These are phyloP conservation scores for Leptothorax acervorum DNA, from an alignment of 2,888 invertebrate genomes.

Conservation along the genomic window DNA sequence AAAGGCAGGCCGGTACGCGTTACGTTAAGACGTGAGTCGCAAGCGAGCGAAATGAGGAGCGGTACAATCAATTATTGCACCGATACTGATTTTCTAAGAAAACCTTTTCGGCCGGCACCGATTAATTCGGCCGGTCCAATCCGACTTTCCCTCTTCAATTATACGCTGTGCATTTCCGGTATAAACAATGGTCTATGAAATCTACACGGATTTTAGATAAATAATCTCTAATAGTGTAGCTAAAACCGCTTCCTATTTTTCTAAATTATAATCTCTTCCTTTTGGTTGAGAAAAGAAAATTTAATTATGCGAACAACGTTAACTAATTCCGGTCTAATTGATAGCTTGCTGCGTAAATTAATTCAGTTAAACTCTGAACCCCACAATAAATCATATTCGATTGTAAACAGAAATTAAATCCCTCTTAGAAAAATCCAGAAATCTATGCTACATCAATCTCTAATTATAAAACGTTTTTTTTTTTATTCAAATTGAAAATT, in stretches of 20 bases:
- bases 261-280: neutral
- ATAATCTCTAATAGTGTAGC: neutral
- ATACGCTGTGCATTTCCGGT: neutral
- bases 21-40: conserved; percentile 43
- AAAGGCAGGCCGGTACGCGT: conserved; percentile 60
- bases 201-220: neutral
- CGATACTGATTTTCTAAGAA: neutral
- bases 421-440: neutral
- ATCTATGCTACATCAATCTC: neutral
- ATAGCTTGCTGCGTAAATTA: neutral
- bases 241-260: neutral
- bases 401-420: neutral
- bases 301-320: neutral
- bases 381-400: neutral
- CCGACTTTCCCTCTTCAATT: neutral
- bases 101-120: neutral
- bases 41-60: neutral
- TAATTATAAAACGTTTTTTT: too few species aligned
- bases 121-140: neutral
- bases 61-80: neutral
- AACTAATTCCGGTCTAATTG: neutral
- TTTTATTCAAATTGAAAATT: neutral
- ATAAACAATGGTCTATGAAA: neutral
- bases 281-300: neutral
- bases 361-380: neutral